phyloP scores from a whole-genome alignment of 2,797 vertebrate species.

The Hafferia zeledoni region DNA sequence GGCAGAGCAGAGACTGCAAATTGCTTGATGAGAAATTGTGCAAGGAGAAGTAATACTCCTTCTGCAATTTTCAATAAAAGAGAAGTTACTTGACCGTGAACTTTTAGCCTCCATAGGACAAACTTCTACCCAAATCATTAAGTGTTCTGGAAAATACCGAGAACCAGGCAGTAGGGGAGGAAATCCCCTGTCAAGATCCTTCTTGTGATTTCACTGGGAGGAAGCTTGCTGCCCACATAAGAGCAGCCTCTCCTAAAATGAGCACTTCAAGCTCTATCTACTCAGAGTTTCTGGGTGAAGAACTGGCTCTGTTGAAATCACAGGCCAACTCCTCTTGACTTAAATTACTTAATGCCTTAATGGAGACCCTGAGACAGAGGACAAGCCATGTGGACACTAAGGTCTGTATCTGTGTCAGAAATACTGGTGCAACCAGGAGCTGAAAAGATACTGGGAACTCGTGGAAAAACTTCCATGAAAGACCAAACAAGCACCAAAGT shows the following conservation, averaged over 20 bases:
- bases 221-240: neutral
- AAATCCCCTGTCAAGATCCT: conserved; percentile 32
- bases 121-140: neutral
- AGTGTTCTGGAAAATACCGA: neutral
- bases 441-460: neutral
- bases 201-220: neutral
- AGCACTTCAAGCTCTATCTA: neutral
- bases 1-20: neutral
- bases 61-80: neutral
- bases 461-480: neutral
- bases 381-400: neutral
- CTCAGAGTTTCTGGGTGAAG: neutral
- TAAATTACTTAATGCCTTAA: neutral
- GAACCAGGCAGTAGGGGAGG: neutral
- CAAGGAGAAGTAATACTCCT: neutral
- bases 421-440: neutral
- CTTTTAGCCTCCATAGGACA: neutral
- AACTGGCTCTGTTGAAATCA: neutral
- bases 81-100: neutral
- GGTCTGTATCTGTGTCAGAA: neutral
- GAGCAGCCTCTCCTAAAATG: neutral
- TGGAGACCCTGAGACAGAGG: neutral
- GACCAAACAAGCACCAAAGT: neutral
- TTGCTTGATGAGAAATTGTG: neutral
- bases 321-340: neutral